Percentiles rank a stretch among this genome's conserved stretches.
Evolutionary conservation across 1,140 invertebrate species (phyloP).

Genomic region (Cydia strobilella): DNA sequence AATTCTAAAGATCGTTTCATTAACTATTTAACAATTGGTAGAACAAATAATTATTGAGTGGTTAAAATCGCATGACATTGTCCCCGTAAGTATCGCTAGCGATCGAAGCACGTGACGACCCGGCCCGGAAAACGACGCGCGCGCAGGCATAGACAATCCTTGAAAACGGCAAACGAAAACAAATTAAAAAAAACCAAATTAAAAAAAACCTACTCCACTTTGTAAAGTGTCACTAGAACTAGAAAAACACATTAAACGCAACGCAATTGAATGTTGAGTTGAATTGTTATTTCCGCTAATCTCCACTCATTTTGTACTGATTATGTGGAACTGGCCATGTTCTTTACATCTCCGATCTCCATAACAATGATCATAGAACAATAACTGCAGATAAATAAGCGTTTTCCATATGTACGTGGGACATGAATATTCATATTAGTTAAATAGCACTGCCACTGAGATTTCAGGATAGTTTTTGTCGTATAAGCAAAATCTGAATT

Average conservation of each 20-base stretch:
- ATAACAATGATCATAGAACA: constrained; percentile 72
- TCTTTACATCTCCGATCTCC: constrained; percentile 57
- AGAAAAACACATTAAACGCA: constrained; percentile 44
- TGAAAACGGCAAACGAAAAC: constrained; percentile 49
- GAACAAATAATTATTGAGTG: constrained; percentile 9
- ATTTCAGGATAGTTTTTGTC: constrained; percentile 36
- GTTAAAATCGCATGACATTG: constrained; percentile 5
- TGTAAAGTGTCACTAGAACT: constrained; percentile 16
- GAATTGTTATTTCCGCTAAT: constrained; percentile 67
- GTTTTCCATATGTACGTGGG: constrained; percentile 52
- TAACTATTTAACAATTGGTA: neutral
- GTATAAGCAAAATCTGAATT: constrained; percentile 42
- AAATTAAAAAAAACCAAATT: constrained; percentile 2
- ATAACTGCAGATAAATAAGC: constrained; percentile 61
- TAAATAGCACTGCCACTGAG: constrained; percentile 52
- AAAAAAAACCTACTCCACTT: constrained; percentile 8
- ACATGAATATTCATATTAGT: constrained; percentile 66
- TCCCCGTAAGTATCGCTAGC: constrained; percentile 42
- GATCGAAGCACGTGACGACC: constrained; percentile 58
- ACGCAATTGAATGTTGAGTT: constrained; percentile 46
- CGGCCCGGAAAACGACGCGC: constrained; percentile 50
- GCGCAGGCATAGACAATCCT: constrained; percentile 47
- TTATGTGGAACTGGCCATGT: constrained; percentile 47
- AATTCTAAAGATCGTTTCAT: neutral
- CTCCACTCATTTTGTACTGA: constrained; percentile 55